phyloP scores from a whole-genome alignment of 2,113 vertebrate species.

The Ardeotis arabs region DNA sequence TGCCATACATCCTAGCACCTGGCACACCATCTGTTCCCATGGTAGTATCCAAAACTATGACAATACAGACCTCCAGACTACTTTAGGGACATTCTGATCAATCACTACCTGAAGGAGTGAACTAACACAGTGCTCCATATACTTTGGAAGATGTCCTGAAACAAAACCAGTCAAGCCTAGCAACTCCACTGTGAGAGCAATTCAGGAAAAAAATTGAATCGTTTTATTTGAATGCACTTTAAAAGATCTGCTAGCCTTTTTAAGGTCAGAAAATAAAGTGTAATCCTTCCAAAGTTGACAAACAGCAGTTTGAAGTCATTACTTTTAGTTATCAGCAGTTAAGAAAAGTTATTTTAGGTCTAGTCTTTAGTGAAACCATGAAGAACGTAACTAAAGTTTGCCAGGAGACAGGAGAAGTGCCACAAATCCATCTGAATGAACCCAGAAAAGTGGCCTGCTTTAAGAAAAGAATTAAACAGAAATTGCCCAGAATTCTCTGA shows the following conservation, averaged over 20 bases:
- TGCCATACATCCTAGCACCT: neutral
- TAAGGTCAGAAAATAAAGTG: neutral
- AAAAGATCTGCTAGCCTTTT: neutral
- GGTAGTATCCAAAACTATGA: neutral
- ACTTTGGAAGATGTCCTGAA: neutral
- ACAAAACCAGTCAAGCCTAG: neutral
- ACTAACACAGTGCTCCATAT: neutral
- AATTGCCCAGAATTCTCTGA: neutral
- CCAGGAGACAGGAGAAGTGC: neutral
- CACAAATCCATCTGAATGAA: neutral
- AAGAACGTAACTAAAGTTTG: neutral
- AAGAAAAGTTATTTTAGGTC: neutral
- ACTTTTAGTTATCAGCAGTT: neutral
- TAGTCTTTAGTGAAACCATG: neutral
- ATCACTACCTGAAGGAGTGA: neutral
- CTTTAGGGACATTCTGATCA: neutral
- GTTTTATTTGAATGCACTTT: neutral
- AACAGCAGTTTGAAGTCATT: neutral
- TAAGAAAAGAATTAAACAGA: neutral
- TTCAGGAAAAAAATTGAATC: neutral
- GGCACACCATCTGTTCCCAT: neutral
- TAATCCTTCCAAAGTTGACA: neutral
- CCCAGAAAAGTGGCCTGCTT: neutral
- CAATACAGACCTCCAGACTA: neutral
- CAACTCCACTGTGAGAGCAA: neutral